phyloP scores from a whole-genome alignment of 2,113 vertebrate species.

The Mustelus asterias region DNA sequence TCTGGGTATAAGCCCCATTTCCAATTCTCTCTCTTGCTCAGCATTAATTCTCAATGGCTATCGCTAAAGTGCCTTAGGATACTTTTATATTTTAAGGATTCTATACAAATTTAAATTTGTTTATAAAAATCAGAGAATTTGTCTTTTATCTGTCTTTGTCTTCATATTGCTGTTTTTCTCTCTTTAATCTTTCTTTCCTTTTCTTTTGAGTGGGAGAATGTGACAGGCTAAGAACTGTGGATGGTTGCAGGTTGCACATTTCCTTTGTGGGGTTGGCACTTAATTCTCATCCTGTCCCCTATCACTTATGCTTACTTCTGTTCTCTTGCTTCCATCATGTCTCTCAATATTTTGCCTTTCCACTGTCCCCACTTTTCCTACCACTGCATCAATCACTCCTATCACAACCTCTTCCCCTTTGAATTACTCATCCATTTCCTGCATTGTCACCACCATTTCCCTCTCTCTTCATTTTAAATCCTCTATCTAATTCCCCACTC shows the following conservation, averaged over 20 bases:
- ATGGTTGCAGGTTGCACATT: neutral
- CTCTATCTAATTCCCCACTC: constrained; percentile 50
- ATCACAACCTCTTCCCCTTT: neutral
- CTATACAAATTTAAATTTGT: neutral
- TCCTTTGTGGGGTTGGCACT: neutral
- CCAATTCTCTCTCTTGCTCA: neutral
- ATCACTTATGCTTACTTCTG: neutral
- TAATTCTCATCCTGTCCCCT: neutral
- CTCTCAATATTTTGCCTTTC: constrained; percentile 35
- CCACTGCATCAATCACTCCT: neutral
- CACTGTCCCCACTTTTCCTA: constrained; percentile 37
- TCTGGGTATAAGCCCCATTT: neutral
- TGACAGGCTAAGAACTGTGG: neutral
- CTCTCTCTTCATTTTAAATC: constrained; percentile 50
- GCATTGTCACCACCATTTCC: constrained; percentile 40
- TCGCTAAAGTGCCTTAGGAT: neutral
- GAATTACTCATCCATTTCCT: too few species aligned
- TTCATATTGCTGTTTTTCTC: neutral
- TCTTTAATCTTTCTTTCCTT: neutral
- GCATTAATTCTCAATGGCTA: neutral
- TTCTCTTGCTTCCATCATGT: neutral
- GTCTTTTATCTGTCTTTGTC: neutral
- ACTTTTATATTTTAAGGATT: neutral
- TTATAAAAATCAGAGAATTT: neutral
- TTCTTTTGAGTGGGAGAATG: neutral